Percentiles rank a stretch among this genome's conserved stretches.
phyloP scores from a whole-genome alignment of 2,888 invertebrate species.

The Stomorhina lunata region DNA sequence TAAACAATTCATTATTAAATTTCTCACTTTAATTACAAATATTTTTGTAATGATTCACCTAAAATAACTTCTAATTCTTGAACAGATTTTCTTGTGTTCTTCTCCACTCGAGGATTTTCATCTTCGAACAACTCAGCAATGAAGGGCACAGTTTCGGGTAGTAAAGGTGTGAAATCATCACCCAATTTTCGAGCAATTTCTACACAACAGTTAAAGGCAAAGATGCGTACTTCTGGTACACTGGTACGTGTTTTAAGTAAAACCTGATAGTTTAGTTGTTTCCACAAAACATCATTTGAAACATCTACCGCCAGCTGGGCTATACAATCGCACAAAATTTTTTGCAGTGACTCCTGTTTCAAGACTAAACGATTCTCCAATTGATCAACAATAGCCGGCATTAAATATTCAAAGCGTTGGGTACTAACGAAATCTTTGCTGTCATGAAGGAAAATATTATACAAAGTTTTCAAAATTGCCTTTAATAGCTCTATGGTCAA shows the following conservation, averaged over 20 bases:
- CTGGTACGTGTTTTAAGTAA: conserved; percentile 91
- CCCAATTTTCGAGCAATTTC: conserved; percentile 91
- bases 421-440: conserved; percentile 91
- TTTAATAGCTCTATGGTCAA: conserved; percentile 80
- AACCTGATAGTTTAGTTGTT: conserved; percentile 93
- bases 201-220: conserved; percentile 86
- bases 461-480: conserved; percentile 87
- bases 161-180: conserved; percentile 91
- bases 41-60: conserved; percentile 94
- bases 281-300: conserved; percentile 93
- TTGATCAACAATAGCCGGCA: conserved; percentile 94
- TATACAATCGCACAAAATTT: conserved; percentile 87
- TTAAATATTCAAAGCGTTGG: conserved; percentile 90
- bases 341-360: conserved; percentile 81
- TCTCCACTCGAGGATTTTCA: conserved; percentile 90
- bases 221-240: conserved; percentile 86
- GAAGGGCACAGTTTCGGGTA: conserved; percentile 97
- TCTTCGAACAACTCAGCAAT: conserved; percentile 96
- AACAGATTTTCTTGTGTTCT: conserved; percentile 88
- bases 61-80: conserved; percentile 91
- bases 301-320: conserved; percentile 90
- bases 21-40: conserved; percentile 82
- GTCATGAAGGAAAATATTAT: conserved; percentile 90
- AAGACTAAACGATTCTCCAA: conserved; percentile 86
- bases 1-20: background rate